A percentile compares a stretch with the other conserved stretches of the same genome.
Conservation (phyloP, 2,888 invertebrate species). For the Apamea epomidion region DNA sequence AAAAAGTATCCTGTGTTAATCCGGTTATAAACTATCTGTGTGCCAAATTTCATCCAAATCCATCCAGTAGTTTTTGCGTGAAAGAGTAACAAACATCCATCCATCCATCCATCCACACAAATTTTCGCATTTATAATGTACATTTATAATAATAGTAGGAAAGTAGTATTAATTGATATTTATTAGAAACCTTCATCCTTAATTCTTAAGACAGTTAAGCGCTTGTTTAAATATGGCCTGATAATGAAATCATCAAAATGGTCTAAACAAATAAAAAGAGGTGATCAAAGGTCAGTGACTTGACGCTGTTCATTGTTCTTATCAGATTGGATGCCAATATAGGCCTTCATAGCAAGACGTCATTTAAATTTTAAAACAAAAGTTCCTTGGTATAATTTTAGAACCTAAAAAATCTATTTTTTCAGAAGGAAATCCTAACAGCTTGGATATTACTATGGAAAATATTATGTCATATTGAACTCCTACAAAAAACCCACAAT, state of each 20-base stretch:
- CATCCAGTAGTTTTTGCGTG: no score
- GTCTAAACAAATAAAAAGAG: constrained; percentile 54
- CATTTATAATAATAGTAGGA: no score
- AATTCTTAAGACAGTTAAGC: constrained; percentile 38
- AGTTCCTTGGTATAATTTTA: background rate
- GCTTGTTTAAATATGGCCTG: constrained; percentile 49
- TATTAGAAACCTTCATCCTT: constrained; percentile 43
- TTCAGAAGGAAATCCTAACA: background rate
- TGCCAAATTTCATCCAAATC: no score
- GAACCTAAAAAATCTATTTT: background rate
- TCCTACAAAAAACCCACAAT: background rate
- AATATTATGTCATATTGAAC: background rate
- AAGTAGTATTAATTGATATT: background rate
- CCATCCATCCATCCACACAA: no score
- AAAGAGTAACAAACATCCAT: no score
- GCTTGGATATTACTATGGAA: background rate
- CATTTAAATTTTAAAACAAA: background rate
- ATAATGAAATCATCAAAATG: constrained; percentile 56
- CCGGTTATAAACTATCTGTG: no score
- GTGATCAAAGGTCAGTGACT: constrained; percentile 53
- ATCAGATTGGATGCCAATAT: constrained; percentile 29
- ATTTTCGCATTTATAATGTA: no score
- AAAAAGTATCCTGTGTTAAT: no score
- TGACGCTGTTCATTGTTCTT: constrained; percentile 38
- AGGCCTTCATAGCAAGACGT: background rate